Conservation (phyloP, 92 coral and sea anemone genomes). For the Isaurus tuberculatus region DNA sequence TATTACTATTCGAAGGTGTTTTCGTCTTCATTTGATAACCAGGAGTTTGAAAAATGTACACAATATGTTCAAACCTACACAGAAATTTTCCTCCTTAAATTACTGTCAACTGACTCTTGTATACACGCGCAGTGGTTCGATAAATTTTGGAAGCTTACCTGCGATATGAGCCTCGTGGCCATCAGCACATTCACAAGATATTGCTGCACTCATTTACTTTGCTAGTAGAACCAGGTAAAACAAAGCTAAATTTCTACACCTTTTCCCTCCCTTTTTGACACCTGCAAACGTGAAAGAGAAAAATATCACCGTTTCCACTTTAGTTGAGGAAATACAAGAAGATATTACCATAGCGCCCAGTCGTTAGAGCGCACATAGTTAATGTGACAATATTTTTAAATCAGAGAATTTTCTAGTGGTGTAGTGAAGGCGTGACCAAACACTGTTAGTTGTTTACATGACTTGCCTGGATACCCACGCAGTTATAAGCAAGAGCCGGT, state of each 20-base stretch:
- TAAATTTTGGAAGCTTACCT: slow-evolving; percentile 10
- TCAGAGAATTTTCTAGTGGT: slow-evolving; percentile 47
- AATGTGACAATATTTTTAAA: slow-evolving; percentile 23
- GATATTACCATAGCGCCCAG: background rate
- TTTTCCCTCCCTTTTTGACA: background rate
- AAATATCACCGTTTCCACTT: background rate
- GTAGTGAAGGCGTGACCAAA: slow-evolving; percentile 55
- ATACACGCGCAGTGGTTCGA: background rate
- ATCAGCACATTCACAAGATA: background rate
- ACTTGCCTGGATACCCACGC: slow-evolving; percentile 28
- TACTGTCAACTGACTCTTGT: slow-evolving; percentile 6
- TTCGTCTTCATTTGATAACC: background rate
- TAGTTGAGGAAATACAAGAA: background rate
- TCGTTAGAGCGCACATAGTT: background rate
- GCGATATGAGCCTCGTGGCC: slow-evolving; percentile 8
- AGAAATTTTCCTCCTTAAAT: background rate
- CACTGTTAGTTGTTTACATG: slow-evolving; percentile 35
- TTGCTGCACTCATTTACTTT: background rate
- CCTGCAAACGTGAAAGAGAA: background rate
- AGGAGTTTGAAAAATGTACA: no score
- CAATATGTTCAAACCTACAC: background rate
- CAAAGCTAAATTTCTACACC: background rate
- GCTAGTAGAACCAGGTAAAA: background rate
- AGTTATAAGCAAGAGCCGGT: slow-evolving; percentile 20
- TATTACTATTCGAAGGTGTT: background rate